Percentiles rank a stretch among this genome's conserved stretches.
Conservation (phyloP, 2,113 vertebrate species). For the Elaphurus davidianus region DNA sequence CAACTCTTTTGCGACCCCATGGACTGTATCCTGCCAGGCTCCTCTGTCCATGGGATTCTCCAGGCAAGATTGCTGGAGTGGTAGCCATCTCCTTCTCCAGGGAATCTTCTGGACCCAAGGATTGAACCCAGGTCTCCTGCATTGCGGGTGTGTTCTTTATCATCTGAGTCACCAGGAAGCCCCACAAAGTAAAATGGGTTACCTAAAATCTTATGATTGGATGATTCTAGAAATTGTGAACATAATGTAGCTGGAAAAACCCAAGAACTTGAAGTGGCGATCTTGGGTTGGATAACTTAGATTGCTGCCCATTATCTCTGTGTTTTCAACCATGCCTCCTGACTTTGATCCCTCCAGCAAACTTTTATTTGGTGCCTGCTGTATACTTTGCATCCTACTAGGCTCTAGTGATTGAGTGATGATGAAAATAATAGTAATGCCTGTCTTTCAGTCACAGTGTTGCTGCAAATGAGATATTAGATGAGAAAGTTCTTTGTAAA, state of each 20-base stretch:
- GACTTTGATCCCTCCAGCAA: neutral
- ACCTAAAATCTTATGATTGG: neutral
- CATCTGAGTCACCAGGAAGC: neutral
- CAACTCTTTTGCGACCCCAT: neutral
- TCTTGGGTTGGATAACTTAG: neutral
- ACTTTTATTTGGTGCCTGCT: neutral
- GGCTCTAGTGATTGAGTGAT: neutral
- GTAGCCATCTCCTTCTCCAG: neutral
- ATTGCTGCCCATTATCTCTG: neutral
- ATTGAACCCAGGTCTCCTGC: neutral
- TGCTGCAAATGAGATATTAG: neutral
- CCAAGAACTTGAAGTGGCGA: neutral
- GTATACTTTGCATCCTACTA: neutral
- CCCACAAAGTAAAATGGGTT: neutral
- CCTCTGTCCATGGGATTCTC: neutral
- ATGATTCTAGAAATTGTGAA: neutral
- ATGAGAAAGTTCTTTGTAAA: neutral
- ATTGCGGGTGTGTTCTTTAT: neutral
- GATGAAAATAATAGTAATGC: neutral
- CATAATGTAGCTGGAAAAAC: neutral
- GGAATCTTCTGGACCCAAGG: neutral
- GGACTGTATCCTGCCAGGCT: neutral
- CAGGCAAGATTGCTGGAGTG: neutral
- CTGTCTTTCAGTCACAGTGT: neutral
- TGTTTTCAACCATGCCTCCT: neutral